A percentile compares a stretch with the other conserved stretches of the same genome.
Evolutionary conservation across 2,797 vertebrate species (phyloP).

Genomic region (Crotalus adamanteus): DNA sequence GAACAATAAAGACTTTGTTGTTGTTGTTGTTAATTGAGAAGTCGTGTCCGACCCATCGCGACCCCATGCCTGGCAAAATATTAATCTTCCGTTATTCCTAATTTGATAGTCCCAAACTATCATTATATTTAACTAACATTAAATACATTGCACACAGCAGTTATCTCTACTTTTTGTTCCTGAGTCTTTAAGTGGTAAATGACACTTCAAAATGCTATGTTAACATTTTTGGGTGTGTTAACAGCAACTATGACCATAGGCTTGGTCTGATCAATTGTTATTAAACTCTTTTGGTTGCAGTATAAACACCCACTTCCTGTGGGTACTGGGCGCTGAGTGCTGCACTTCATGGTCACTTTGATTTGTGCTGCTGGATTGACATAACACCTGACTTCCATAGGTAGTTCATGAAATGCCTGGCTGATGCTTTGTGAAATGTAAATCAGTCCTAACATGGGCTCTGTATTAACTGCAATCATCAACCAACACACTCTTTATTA

Average conservation of each 20-base stretch:
- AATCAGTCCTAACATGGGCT: background rate
- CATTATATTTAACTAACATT: background rate
- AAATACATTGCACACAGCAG: background rate
- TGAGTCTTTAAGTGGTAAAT: constrained; percentile 24
- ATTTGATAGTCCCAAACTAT: background rate
- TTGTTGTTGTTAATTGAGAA: too few species aligned
- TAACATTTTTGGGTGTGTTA: background rate
- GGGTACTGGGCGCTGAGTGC: background rate
- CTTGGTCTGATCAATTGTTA: background rate
- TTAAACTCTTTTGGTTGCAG: background rate
- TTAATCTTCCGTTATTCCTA: background rate
- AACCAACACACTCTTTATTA: background rate
- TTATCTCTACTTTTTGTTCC: background rate
- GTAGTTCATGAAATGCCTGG: background rate
- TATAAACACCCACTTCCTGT: background rate
- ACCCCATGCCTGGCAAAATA: constrained; percentile 13
- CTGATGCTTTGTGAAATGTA: background rate
- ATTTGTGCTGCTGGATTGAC: background rate
- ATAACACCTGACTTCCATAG: background rate
- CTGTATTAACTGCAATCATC: background rate
- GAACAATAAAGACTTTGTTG: background rate
- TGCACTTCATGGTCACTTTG: background rate
- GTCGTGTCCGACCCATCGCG: too few species aligned
- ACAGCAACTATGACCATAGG: background rate
- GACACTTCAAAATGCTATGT: background rate